Conservation (phyloP, 2,797 vertebrate genomes). For the Anguilla anguilla region DNA sequence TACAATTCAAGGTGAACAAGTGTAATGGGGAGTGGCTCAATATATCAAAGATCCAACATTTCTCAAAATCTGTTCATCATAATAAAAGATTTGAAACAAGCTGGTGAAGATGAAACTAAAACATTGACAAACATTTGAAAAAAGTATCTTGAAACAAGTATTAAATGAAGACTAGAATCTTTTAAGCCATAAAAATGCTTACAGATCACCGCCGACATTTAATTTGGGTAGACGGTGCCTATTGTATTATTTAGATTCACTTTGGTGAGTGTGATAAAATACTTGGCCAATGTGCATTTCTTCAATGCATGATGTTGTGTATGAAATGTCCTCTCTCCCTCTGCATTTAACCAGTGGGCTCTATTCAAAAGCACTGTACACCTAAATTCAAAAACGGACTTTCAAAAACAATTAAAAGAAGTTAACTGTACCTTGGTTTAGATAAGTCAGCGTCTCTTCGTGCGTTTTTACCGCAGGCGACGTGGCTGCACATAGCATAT, state of each 20-base stretch:
- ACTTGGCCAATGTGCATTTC: not conserved
- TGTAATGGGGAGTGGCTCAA: not conserved
- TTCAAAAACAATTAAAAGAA: not conserved
- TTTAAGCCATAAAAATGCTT: not conserved
- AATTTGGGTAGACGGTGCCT: not conserved
- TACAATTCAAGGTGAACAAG: not conserved
- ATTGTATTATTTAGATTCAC: not conserved
- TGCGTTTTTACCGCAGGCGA: constrained; percentile 90
- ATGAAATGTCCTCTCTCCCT: not conserved
- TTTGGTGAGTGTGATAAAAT: not conserved
- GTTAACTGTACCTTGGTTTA: constrained; percentile 87
- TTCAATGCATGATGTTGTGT: not conserved
- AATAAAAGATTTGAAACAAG: too few relatives aligned
- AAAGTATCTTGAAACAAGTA: not conserved
- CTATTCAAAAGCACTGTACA: not conserved
- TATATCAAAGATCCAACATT: not conserved
- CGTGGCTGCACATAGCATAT: constrained; percentile 85
- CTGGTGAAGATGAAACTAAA: not conserved
- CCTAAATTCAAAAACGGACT: not conserved
- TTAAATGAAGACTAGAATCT: not conserved
- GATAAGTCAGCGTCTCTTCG: constrained; percentile 91
- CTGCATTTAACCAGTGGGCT: not conserved
- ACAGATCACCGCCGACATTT: not conserved
- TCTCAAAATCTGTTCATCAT: not conserved
- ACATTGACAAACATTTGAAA: not conserved